Evolutionary conservation across 2,888 invertebrate species (phyloP), one percentile per base, ranked within the genome.

Genomic region (Drosophila maculinotata): DNA sequence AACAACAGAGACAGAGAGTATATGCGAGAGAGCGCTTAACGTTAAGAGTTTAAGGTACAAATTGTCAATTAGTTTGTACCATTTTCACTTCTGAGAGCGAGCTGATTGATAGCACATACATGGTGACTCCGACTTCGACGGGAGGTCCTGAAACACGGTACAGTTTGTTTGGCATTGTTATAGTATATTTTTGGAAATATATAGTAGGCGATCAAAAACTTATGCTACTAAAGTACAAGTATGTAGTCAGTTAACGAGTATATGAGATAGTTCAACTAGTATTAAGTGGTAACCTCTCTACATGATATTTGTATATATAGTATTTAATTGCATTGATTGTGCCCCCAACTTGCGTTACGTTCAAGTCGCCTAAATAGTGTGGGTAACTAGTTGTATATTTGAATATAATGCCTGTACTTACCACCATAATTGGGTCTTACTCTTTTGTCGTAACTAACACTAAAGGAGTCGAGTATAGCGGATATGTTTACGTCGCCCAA

Each of bases 371-470:
- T 80, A 62, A 42, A 48, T 48, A 44, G 76, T 82, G 58, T 81
- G 45, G 39, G 39, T 72, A 60, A 26, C 56, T 52, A 41, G 52
- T 45, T 30, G 42, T 44, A 45, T 63, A 44, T 52, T 31, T 47
- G 33, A 7, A 56, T 17, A 63, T 52, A 31, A 71, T 52, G 64
- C 44, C 54, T 36, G 26, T 89, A 91, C 95, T 94, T 93, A 98
- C 98, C 98, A 96, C 98, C 98, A 93, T 98, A 98, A 93, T 98
- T 98, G 92, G 98, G 98, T 94, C 98, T 96, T 95, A 99, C 97
- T 95, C 98, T 96, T 95, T 98, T 99, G 94, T 99, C 98, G 93
- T 98, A 98, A 93, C 97, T 98, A 93, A 96, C 96, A 92, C 97
- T 97, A 94, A 97, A 97, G 91, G 97, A 97, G 93, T 97, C 97